phyloP scores from a whole-genome alignment of 2,797 vertebrate species.

The Chaetodon trifasciatus region DNA sequence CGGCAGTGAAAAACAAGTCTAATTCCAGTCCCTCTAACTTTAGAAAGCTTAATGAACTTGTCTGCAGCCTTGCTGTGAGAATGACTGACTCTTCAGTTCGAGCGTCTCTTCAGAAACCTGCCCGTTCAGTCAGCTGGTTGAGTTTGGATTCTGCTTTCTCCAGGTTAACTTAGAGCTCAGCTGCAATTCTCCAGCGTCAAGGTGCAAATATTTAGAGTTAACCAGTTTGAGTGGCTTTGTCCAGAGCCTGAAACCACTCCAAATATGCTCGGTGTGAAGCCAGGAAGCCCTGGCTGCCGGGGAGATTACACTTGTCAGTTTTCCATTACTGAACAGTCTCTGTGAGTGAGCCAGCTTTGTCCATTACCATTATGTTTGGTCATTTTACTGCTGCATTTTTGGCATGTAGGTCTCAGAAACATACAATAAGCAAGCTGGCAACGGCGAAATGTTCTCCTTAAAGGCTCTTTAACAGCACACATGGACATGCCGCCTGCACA shows the following conservation, averaged over 20 bases:
- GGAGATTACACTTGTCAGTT: slow-evolving; percentile 31
- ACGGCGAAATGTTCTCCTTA: neutral
- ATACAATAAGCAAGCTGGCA: neutral
- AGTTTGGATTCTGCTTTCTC: neutral
- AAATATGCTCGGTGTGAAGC: neutral
- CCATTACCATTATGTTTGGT: slow-evolving; percentile 19
- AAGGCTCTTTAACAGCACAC: slow-evolving; percentile 13
- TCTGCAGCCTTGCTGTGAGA: neutral
- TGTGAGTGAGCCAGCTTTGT: slow-evolving; percentile 15
- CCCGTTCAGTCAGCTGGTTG: neutral
- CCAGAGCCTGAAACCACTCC: slow-evolving; percentile 14
- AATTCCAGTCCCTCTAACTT: slow-evolving; percentile 46
- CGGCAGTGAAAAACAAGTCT: slow-evolving; percentile 41
- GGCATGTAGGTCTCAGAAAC: slow-evolving; percentile 1
- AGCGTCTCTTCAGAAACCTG: neutral
- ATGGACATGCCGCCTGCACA: neutral
- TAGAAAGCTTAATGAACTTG: slow-evolving; percentile 39
- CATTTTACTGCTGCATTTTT: slow-evolving; percentile 18
- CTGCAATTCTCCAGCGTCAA: neutral
- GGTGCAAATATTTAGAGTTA: slow-evolving; percentile 1
- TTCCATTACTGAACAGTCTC: slow-evolving; percentile 24
- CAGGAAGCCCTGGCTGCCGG: slow-evolving; percentile 16
- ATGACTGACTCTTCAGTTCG: neutral
- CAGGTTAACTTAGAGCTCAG: neutral
- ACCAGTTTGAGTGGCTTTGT: neutral